phyloP scores from a whole-genome alignment of 2,113 vertebrate species.

The Alexandromys fortis region DNA sequence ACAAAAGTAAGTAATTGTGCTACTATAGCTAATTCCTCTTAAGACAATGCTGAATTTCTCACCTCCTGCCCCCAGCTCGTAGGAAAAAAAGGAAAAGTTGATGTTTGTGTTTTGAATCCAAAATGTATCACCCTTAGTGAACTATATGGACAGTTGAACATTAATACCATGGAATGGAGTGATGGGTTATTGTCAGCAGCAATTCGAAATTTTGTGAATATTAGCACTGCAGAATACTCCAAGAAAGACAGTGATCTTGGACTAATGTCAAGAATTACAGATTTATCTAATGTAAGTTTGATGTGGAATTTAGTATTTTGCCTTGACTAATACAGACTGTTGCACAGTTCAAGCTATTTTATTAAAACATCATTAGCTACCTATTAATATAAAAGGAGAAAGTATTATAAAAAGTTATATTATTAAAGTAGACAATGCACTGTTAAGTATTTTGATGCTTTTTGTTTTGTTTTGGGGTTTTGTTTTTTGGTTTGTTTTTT shows the following conservation, averaged over 20 bases:
- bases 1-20: constrained; percentile 3
- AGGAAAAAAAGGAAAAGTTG: constrained; percentile 79
- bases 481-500: background rate
- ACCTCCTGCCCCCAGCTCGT: constrained; percentile 24
- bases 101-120: constrained; percentile 83
- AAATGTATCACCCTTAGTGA: constrained; percentile 82
- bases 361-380: constrained; percentile 31
- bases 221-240: background rate
- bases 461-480: background rate
- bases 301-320: background rate
- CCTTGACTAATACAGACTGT: background rate
- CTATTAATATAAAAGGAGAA: background rate
- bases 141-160: constrained; percentile 82
- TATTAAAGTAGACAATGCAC: background rate
- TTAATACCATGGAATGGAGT: constrained; percentile 84
- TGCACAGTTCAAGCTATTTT: background rate
- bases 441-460: background rate
- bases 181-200: constrained; percentile 83
- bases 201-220: constrained; percentile 77
- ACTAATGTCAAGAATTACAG: constrained; percentile 39
- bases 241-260: background rate
- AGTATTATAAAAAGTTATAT: background rate
- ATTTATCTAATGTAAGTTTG: constrained; percentile 73
- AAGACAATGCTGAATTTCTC: constrained; percentile 33
- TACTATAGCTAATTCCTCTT: background rate